Conservation (phyloP, 2,888 invertebrate species). For the Trissoscelio sp. region DNA sequence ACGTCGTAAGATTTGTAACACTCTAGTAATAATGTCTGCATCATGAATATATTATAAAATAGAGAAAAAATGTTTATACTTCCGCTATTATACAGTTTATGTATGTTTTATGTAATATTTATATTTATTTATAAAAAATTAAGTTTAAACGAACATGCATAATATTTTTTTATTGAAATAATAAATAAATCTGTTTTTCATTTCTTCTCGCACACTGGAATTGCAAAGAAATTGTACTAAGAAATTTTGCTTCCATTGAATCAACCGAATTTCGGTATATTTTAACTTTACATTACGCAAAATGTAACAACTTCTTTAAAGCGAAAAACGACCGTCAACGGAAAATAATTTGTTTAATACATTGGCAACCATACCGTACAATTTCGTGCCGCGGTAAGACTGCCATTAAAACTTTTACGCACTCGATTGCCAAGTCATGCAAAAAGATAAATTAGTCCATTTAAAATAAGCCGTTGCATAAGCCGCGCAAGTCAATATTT, state of each 20-base stretch:
- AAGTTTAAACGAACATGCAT: no score
- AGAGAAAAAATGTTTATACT: background rate
- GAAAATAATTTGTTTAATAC: slow-evolving; percentile 32
- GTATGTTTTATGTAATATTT: slow-evolving; percentile 7
- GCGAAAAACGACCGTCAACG: slow-evolving; percentile 1
- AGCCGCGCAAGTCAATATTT: background rate
- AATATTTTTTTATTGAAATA: no score
- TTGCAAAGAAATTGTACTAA: no score
- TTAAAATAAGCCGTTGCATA: slow-evolving; percentile 50
- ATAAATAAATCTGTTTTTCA: no score
- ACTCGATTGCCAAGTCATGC: slow-evolving; percentile 59
- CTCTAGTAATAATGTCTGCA: background rate
- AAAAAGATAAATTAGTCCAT: slow-evolving; percentile 58
- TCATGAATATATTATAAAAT: background rate
- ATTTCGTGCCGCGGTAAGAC: slow-evolving; percentile 17
- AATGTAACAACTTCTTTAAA: no score
- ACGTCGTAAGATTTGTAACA: background rate
- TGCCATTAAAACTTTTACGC: slow-evolving; percentile 50
- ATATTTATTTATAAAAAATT: background rate
- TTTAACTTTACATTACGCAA: no score
- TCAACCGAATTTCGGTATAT: no score
- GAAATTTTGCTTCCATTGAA: no score
- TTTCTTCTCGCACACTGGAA: no score
- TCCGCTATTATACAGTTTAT: background rate
- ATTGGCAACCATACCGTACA: background rate